A percentile compares a stretch with the other conserved stretches of the same genome.
Evolutionary conservation across 1,140 invertebrate genomes (phyloP).

Genomic region (Spodoptera frugiperda): DNA sequence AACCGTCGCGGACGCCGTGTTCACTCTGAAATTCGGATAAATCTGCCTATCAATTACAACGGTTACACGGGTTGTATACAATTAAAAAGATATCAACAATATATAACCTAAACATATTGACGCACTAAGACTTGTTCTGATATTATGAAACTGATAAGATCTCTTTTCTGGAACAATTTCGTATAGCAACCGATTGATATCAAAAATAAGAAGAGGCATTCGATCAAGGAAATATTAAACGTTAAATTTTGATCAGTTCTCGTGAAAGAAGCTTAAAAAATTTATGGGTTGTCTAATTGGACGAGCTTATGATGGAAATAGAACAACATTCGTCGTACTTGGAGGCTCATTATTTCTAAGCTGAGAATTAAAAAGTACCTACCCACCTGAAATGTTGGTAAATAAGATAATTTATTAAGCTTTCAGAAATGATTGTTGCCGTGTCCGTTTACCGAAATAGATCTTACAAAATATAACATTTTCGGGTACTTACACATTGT

Average conservation of each 20-base stretch:
- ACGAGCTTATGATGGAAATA: not conserved
- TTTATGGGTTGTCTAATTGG: not conserved
- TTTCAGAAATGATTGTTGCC: no score
- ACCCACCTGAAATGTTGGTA: no score
- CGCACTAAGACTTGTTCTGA: not conserved
- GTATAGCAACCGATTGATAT: slow-evolving; percentile 1
- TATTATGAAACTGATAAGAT: slow-evolving; percentile 2
- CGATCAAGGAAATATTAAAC: no score
- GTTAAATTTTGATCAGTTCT: not conserved
- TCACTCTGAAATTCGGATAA: slow-evolving; percentile 21
- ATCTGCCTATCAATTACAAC: slow-evolving; percentile 2
- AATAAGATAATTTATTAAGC: no score
- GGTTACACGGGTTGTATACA: slow-evolving; percentile 13
- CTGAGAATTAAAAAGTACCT: not conserved
- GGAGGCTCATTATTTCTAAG: not conserved
- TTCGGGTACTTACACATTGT: no score
- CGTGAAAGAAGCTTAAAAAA: not conserved
- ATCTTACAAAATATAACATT: no score
- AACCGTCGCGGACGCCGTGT: slow-evolving; percentile 1
- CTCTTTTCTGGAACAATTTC: not conserved
- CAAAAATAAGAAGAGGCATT: not conserved
- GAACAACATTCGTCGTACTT: no score
- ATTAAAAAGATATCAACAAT: slow-evolving; percentile 11
- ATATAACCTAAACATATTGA: not conserved
- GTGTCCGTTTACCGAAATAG: no score